These are phyloP conservation scores for Vollenhovia emeryi DNA, from an alignment of 1,140 invertebrate genomes.

Conservation along the genomic window DNA sequence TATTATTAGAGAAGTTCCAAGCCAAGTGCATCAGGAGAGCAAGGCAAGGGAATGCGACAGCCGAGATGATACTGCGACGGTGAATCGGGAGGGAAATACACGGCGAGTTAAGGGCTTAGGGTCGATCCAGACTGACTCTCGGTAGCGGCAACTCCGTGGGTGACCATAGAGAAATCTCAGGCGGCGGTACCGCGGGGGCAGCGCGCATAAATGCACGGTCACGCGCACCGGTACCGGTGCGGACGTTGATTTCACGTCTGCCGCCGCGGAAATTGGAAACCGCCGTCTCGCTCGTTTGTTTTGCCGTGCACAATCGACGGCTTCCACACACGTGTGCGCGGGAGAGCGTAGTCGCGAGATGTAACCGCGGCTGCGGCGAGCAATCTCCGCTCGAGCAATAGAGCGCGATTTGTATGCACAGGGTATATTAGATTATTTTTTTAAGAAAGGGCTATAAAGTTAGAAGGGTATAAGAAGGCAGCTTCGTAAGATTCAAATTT, in stretches of 20 bases:
- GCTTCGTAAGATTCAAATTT: too few relatives aligned
- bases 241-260: constrained; percentile 75
- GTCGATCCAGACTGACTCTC: background rate
- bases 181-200: background rate
- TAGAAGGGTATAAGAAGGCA: too few relatives aligned
- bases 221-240: constrained; percentile 15
- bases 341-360: background rate
- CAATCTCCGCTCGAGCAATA: background rate
- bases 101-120: background rate
- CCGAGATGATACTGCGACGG: constrained; percentile 16
- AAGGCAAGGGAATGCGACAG: background rate
- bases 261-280: constrained; percentile 75
- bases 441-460: too few relatives aligned
- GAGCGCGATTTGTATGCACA: background rate
- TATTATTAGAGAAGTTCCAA: constrained; percentile 51
- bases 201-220: constrained; percentile 49
- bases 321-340: constrained; percentile 3
- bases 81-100: background rate
- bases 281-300: constrained; percentile 65
- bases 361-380: constrained; percentile 43
- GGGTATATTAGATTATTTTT: background rate
- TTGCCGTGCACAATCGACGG: constrained; percentile 43
- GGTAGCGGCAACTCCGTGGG: background rate
- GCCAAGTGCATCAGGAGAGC: constrained; percentile 14
- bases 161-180: constrained; percentile 39